phyloP scores from a whole-genome alignment of 2,113 vertebrate genomes.

The Thomomys bottae region DNA sequence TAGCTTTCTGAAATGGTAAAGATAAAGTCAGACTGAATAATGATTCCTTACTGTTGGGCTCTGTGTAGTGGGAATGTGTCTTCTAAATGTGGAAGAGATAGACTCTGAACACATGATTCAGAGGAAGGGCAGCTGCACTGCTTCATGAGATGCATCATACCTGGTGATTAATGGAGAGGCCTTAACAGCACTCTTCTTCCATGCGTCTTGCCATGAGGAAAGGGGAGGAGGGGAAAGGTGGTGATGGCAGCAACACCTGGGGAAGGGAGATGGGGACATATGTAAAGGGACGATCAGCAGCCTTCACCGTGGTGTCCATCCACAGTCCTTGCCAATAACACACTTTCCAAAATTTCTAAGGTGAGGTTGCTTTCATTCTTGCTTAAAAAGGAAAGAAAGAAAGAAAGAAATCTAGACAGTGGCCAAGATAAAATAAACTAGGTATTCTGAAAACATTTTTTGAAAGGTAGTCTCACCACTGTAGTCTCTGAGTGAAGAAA shows the following conservation, averaged over 20 bases:
- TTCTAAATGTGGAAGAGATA: not conserved
- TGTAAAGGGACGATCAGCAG: constrained; percentile 79
- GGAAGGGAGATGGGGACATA: constrained; percentile 81
- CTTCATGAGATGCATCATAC: constrained; percentile 70
- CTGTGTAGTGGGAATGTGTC: not conserved
- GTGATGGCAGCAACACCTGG: constrained; percentile 83
- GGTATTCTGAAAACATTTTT: not conserved
- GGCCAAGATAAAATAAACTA: not conserved
- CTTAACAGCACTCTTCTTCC: constrained; percentile 82
- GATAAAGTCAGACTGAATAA: not conserved
- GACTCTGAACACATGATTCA: not conserved
- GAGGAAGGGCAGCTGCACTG: constrained; percentile 35
- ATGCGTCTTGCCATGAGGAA: constrained; percentile 82
- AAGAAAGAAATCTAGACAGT: not conserved
- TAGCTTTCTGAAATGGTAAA: not conserved
- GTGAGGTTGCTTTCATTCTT: not conserved
- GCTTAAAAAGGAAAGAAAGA: not conserved
- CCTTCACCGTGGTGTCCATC: constrained; percentile 64
- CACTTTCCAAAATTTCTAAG: constrained; percentile 19
- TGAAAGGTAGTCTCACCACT: not conserved
- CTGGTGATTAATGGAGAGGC: constrained; percentile 82
- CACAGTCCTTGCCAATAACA: constrained; percentile 63
- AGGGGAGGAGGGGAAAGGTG: constrained; percentile 80
- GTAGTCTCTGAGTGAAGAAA: not conserved
- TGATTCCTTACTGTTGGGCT: not conserved